Evolutionary conservation across 2,888 invertebrate species (phyloP).

Genomic region (Amiota communis): DNA sequence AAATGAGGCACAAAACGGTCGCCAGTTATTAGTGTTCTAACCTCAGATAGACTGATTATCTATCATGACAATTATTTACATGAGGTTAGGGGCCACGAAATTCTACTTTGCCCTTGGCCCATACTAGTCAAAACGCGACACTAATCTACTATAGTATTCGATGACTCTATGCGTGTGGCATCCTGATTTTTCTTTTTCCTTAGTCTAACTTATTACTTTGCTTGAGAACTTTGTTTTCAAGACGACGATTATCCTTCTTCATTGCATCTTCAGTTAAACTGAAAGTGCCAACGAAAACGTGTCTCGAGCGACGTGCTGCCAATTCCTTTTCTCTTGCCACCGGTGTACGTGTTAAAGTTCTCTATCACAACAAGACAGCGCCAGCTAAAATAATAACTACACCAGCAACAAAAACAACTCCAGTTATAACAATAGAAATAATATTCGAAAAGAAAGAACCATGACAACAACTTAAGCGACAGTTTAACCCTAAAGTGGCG

Average conservation of each 20-base stretch:
- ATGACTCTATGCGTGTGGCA: slow-evolving; percentile 9
- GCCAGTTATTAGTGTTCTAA: too few species aligned
- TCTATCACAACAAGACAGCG: not conserved
- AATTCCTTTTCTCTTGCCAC: not conserved
- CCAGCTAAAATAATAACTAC: slow-evolving; percentile 15
- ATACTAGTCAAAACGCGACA: too few species aligned
- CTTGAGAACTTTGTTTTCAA: not conserved
- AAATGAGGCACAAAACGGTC: too few species aligned
- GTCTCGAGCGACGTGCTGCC: slow-evolving; percentile 16
- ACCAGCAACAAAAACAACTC: not conserved
- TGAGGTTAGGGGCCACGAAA: too few species aligned
- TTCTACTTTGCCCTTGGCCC: too few species aligned
- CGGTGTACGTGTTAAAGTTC: slow-evolving; percentile 12
- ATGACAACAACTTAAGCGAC: slow-evolving; percentile 20
- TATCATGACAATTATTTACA: too few species aligned
- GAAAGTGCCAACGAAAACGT: slow-evolving; percentile 12
- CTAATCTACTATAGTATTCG: too few species aligned
- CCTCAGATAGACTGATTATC: too few species aligned
- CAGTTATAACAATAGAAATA: slow-evolving; percentile 9
- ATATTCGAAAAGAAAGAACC: not conserved
- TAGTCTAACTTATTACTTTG: not conserved
- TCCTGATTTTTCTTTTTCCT: not conserved
- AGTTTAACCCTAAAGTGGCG: slow-evolving; percentile 26
- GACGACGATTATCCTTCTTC: slow-evolving; percentile 12
- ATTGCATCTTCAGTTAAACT: not conserved